A percentile compares a stretch with the other conserved stretches of the same genome.
phyloP scores from a whole-genome alignment of 2,797 vertebrate species.

The Remorina albescens region DNA sequence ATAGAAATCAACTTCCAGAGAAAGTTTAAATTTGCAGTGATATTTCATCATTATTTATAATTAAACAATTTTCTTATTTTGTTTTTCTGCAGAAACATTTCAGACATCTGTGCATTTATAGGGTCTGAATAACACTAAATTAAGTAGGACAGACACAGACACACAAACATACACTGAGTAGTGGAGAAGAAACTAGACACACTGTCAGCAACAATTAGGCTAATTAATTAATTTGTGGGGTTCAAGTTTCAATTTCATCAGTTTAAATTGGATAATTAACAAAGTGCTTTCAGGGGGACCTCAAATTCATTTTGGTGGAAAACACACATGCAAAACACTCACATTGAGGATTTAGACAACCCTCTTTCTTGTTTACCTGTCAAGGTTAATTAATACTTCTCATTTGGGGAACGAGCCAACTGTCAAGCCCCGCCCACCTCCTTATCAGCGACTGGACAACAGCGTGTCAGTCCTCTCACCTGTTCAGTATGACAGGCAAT shows the following conservation, averaged over 20 bases:
- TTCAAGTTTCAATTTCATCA: conserved; percentile 83
- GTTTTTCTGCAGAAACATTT: conserved; percentile 26
- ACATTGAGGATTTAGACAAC: conserved; percentile 2
- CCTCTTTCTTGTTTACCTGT: conserved; percentile 67
- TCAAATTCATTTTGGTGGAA: conserved; percentile 52
- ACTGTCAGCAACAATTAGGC: conserved; percentile 66
- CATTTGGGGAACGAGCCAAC: conserved; percentile 67
- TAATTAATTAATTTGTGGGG: conserved; percentile 81
- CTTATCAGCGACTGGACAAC: conserved; percentile 48
- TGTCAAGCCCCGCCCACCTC: conserved; percentile 57
- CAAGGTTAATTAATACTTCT: conserved; percentile 72
- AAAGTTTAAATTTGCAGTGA: background rate
- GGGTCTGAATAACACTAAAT: conserved; percentile 47
- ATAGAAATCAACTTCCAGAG: background rate
- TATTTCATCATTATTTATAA: conserved; percentile 10
- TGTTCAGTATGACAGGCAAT: conserved; percentile 1
- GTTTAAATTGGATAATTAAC: conserved; percentile 85
- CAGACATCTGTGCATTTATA: conserved; percentile 8
- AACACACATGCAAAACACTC: conserved; percentile 16
- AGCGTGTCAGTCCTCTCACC: conserved; percentile 31
- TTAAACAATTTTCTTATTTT: background rate
- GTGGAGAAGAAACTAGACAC: conserved; percentile 21
- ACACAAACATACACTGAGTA: conserved; percentile 18
- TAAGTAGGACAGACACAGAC: conserved; percentile 35
- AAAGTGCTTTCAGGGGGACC: conserved; percentile 70